Evolutionary conservation across 2,113 vertebrate genomes (phyloP).

Genomic region (Ochotona princeps): DNA sequence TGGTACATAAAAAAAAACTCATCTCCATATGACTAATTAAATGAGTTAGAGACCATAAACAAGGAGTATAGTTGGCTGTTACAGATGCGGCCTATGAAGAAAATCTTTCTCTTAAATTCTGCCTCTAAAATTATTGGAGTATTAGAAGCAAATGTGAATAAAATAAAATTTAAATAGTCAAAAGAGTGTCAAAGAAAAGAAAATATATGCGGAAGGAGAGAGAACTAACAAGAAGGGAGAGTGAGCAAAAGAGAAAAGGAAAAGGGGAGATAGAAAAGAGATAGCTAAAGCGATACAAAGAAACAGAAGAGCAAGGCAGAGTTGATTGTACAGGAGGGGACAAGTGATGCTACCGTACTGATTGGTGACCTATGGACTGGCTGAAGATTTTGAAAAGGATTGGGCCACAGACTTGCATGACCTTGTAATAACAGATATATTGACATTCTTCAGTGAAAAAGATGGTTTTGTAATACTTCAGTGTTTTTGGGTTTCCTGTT

Average conservation of each 20-base stretch:
- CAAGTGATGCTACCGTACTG: no score
- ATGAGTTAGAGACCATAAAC: background rate
- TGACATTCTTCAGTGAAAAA: background rate
- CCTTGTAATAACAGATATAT: background rate
- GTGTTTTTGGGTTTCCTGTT: background rate
- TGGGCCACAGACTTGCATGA: background rate
- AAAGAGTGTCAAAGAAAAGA: background rate
- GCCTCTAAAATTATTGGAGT: background rate
- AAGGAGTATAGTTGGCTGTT: background rate
- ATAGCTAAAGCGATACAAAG: background rate
- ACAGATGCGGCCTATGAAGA: background rate
- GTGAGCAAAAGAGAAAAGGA: background rate
- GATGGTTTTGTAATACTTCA: background rate
- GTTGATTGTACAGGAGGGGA: background rate
- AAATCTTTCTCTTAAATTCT: background rate
- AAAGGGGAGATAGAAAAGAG: background rate
- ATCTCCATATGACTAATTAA: background rate
- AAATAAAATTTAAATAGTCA: conserved; percentile 1
- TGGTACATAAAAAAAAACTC: background rate
- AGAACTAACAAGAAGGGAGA: background rate
- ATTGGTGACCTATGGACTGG: background rate
- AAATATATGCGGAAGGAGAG: background rate
- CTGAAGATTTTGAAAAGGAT: background rate
- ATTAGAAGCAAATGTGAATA: background rate
- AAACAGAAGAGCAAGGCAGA: background rate